Percentiles rank a stretch among this genome's conserved stretches.
Conservation (phyloP, 2,888 invertebrate genomes). For the Rambutsinella grinnellia region DNA sequence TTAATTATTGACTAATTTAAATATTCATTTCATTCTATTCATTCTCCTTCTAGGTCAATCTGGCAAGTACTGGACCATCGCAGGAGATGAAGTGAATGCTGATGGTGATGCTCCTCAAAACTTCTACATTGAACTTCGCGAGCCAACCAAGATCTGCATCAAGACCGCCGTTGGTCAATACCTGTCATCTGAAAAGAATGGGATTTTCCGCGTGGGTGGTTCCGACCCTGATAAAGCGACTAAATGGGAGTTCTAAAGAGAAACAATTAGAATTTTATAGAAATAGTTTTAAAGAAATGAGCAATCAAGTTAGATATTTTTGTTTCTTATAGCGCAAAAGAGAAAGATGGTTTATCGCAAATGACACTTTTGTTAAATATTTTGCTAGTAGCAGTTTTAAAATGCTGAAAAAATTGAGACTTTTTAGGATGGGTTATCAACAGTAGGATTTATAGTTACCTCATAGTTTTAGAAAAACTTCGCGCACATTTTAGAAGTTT, state of each 20-base stretch:
- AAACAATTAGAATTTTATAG: background rate
- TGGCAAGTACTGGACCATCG: conserved; percentile 94
- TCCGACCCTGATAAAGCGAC: conserved; percentile 84
- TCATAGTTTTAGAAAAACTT: too few species aligned
- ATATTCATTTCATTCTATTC: background rate
- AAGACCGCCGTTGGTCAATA: conserved; percentile 82
- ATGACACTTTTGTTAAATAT: background rate
- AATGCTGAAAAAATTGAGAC: too few species aligned
- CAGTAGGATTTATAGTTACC: too few species aligned
- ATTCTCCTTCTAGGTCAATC: conserved; percentile 80
- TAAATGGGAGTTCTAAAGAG: conserved; percentile 90
- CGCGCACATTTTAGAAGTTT: too few species aligned
- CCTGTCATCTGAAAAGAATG: conserved; percentile 91
- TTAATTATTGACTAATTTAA: background rate
- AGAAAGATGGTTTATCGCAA: background rate
- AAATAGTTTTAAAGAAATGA: conserved; percentile 70
- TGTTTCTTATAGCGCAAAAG: background rate
- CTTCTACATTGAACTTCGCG: conserved; percentile 92
- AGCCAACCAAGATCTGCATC: conserved; percentile 93
- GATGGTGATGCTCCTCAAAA: conserved; percentile 83
- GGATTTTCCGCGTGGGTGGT: conserved; percentile 87
- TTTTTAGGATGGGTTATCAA: too few species aligned
- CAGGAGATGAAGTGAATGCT: conserved; percentile 87
- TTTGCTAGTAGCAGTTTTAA: background rate
- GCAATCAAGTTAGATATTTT: background rate